These are phyloP conservation scores for Agonopterix subpropinquella DNA, from an alignment of 2,888 invertebrate species.

Conservation along the genomic window DNA sequence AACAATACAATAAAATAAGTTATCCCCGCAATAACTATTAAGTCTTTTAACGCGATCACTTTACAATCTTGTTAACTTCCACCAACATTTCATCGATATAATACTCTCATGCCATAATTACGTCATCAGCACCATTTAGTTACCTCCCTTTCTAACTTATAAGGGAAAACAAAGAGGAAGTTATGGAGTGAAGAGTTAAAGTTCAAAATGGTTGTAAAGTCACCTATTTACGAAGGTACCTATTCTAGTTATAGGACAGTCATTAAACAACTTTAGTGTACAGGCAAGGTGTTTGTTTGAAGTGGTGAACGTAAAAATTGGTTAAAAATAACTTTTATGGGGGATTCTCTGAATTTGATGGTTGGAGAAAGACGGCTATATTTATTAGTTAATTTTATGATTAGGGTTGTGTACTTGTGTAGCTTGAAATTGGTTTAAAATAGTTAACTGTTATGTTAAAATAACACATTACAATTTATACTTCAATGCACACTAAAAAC, in stretches of 20 bases:
- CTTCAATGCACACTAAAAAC: too few relatives aligned
- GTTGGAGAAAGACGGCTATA: not conserved
- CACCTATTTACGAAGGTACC: conserved; percentile 40
- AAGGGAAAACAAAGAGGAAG: conserved; percentile 22
- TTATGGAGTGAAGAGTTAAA: conserved; percentile 16
- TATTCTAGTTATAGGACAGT: conserved; percentile 29
- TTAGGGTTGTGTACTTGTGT: too few relatives aligned
- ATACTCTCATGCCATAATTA: conserved; percentile 15
- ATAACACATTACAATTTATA: too few relatives aligned
- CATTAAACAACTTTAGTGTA: conserved; percentile 18
- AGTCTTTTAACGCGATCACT: conserved; percentile 28
- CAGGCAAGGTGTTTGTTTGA: conserved; percentile 18
- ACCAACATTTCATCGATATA: conserved; percentile 21
- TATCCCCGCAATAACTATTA: conserved; percentile 28
- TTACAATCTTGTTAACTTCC: conserved; percentile 28
- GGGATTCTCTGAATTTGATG: not conserved
- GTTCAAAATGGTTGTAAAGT: conserved; percentile 35
- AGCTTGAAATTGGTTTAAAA: too few relatives aligned
- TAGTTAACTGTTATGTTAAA: too few relatives aligned
- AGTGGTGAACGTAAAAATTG: conserved; percentile 18
- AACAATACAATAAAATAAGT: conserved; percentile 23
- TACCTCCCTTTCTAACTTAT: conserved; percentile 30
- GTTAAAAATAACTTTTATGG: conserved; percentile 13
- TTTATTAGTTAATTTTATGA: too few relatives aligned
- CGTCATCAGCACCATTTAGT: conserved; percentile 27